These are phyloP conservation scores for Meda fulgida DNA, from an alignment of 2,797 vertebrate species.

Conservation along the genomic window DNA sequence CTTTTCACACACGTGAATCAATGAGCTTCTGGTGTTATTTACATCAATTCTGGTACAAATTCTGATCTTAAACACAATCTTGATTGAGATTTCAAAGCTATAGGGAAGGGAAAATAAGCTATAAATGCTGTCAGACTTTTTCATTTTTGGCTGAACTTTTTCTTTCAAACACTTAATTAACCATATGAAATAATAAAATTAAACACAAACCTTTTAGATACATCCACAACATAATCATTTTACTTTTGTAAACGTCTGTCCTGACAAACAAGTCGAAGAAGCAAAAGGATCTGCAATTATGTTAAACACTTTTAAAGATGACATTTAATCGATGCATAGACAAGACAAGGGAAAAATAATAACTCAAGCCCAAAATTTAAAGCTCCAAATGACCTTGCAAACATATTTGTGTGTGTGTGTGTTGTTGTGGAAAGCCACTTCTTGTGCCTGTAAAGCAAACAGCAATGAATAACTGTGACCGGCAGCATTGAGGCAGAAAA, in stretches of 20 bases:
- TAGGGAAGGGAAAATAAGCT: not conserved
- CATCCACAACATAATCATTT: not conserved
- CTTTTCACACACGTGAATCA: not conserved
- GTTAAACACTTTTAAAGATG: not conserved
- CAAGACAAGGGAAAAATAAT: not conserved
- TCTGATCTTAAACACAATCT: not conserved
- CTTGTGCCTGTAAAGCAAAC: conserved; percentile 36
- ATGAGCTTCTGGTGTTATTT: not conserved
- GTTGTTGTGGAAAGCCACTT: conserved; percentile 14
- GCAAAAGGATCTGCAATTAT: not conserved
- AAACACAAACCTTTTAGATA: not conserved
- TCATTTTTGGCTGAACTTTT: not conserved
- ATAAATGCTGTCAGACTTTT: too few species aligned
- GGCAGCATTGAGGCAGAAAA: conserved; percentile 51
- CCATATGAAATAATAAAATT: not conserved
- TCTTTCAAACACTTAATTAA: not conserved
- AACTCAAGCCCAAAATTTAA: not conserved
- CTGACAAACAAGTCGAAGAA: conserved; percentile 11
- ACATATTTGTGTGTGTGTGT: not conserved
- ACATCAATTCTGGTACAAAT: not conserved
- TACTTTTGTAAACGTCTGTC: not conserved
- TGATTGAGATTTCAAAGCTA: not conserved
- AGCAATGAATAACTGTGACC: conserved; percentile 47
- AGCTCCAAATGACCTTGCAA: not conserved
- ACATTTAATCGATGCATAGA: not conserved